A percentile compares a stretch with the other conserved stretches of the same genome.
Conservation (phyloP, 1,140 invertebrate species). For the Macrotrachela quadricornifera region DNA sequence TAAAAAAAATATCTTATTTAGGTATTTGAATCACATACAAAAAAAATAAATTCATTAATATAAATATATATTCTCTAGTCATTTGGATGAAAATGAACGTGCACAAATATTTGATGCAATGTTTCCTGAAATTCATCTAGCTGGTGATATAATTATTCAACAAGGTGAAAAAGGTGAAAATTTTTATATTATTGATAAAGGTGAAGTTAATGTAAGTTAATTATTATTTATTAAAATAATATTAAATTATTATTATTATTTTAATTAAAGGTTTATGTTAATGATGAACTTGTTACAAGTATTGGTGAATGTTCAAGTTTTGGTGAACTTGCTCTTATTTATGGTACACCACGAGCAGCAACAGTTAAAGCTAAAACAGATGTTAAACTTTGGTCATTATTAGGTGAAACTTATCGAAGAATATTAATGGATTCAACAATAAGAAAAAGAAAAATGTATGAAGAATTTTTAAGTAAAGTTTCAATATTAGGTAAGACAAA, state of each 20-base stretch:
- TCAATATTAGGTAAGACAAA: conserved; percentile 60
- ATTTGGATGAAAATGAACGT: conserved; percentile 87
- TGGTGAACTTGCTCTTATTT: conserved; percentile 88
- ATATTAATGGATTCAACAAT: conserved; percentile 96
- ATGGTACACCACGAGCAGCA: conserved; percentile 84
- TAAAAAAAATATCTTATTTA: conserved; percentile 54
- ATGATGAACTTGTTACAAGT: conserved; percentile 59
- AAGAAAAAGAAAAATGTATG: conserved; percentile 95
- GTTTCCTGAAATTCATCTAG: conserved; percentile 85
- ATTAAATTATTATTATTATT: background rate
- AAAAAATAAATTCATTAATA: too few species aligned
- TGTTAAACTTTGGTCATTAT: conserved; percentile 93
- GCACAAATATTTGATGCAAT: conserved; percentile 68
- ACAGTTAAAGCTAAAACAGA: conserved; percentile 79
- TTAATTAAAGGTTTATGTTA: conserved; percentile 34
- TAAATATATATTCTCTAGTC: conserved; percentile 56
- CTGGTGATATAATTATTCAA: conserved; percentile 83
- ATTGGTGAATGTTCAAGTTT: conserved; percentile 92
- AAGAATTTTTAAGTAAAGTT: conserved; percentile 89
- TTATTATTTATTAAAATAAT: background rate
- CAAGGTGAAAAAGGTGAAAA: conserved; percentile 96
- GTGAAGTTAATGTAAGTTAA: conserved; percentile 62
- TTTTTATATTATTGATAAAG: conserved; percentile 96
- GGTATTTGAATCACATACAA: too few species aligned
- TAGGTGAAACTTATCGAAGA: conserved; percentile 84